A percentile compares a stretch with the other conserved stretches of the same genome.
phyloP scores from a whole-genome alignment of 2,888 invertebrate species.

The Melieria picta region DNA sequence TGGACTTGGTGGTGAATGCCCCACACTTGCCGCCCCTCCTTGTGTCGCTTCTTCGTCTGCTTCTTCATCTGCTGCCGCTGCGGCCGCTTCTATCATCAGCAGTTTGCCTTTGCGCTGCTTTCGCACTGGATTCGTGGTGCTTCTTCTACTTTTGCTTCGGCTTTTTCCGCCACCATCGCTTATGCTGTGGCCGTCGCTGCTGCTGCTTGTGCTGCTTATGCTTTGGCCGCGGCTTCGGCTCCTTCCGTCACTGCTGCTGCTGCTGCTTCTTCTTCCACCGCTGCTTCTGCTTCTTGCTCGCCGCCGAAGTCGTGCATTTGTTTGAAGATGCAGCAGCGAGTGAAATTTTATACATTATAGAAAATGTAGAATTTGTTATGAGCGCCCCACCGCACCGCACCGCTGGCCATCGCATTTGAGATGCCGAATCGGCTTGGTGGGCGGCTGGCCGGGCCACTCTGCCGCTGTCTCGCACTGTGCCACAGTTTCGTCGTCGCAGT shows the following conservation, averaged over 20 bases:
- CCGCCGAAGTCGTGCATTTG: background rate
- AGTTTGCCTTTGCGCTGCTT: constrained; percentile 6
- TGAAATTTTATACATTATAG: constrained; percentile 35
- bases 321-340: constrained; percentile 10
- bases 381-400: constrained; percentile 14
- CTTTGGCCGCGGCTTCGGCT: constrained; percentile 15
- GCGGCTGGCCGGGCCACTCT: constrained; percentile 11
- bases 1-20: too few relatives aligned
- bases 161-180: background rate
- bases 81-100: constrained; percentile 14
- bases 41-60: too few relatives aligned
- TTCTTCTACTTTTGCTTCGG: constrained; percentile 17
- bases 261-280: constrained; percentile 14
- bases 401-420: constrained; percentile 11
- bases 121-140: background rate
- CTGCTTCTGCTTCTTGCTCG: background rate
- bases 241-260: background rate
- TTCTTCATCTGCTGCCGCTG: constrained; percentile 1
- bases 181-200: background rate
- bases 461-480: background rate
- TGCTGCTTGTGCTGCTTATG: constrained; percentile 10
- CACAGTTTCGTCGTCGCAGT: background rate
- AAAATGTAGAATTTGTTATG: constrained; percentile 37
- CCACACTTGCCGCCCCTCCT: too few relatives aligned
- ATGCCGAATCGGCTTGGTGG: constrained; percentile 6